These are phyloP conservation scores for Anneissia japonica DNA, from an alignment of 35 echinoderm and acorn worm genomes.

Conservation along the genomic window DNA sequence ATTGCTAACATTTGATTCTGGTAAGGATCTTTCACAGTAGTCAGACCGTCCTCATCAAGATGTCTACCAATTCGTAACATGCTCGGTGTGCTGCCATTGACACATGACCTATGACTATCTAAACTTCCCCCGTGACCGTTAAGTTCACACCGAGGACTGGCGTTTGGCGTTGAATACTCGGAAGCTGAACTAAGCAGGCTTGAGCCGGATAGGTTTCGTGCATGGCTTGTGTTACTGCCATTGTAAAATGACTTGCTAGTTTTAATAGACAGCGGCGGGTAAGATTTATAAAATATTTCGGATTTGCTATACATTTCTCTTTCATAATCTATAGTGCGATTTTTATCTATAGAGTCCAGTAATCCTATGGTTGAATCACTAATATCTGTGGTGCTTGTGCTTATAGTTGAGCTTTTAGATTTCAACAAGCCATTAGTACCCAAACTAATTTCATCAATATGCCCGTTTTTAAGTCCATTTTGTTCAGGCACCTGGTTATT, in stretches of 20 bases:
- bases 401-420: slow-evolving; percentile 61
- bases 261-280: background rate
- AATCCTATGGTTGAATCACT: slow-evolving; percentile 53
- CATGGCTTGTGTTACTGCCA: background rate
- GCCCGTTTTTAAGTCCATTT: background rate
- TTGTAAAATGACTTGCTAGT: background rate
- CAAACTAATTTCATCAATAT: background rate
- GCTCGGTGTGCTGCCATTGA: background rate
- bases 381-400: slow-evolving; percentile 86
- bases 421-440: background rate
- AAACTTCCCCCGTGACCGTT: background rate
- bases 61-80: slow-evolving; percentile 57
- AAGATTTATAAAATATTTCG: background rate
- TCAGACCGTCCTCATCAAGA: slow-evolving; percentile 78
- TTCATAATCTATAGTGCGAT: background rate
- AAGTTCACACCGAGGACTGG: background rate
- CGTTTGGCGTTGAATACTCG: background rate
- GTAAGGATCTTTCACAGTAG: slow-evolving; percentile 18
- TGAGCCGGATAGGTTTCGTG: background rate
- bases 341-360: background rate
- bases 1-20: slow-evolving; percentile 60
- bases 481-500: background rate
- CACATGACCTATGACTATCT: background rate
- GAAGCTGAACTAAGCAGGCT: background rate
- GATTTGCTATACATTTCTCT: background rate